These are phyloP conservation scores for Leiothrix lutea DNA, from an alignment of 2,113 vertebrate species.

Conservation along the genomic window DNA sequence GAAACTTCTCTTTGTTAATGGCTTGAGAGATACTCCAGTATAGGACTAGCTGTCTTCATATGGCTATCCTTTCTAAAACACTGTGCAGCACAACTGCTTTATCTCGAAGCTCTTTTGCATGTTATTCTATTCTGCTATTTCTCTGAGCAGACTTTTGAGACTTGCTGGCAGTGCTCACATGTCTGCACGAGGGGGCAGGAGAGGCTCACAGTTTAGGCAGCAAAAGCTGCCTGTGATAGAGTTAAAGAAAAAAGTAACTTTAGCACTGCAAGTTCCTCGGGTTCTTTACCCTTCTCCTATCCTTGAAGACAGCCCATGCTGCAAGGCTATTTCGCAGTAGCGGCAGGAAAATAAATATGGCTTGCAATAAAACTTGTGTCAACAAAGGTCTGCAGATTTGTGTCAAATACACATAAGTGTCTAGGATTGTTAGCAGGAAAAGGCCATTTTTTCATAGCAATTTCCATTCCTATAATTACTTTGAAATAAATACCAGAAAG, in stretches of 20 bases:
- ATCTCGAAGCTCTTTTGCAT: not conserved
- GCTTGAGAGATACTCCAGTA: not conserved
- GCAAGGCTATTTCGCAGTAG: not conserved
- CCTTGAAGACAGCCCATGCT: not conserved
- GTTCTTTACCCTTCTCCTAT: not conserved
- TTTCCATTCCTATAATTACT: constrained; percentile 35
- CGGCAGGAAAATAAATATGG: not conserved
- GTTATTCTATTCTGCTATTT: not conserved
- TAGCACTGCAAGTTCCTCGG: not conserved
- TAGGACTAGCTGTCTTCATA: not conserved
- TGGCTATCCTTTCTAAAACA: not conserved
- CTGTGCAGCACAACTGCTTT: not conserved
- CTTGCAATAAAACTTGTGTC: not conserved
- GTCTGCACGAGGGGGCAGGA: constrained; percentile 77
- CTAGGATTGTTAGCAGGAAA: not conserved
- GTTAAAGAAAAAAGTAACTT: not conserved
- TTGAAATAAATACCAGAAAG: constrained; percentile 30
- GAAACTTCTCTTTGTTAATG: not conserved
- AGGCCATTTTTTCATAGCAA: not conserved
- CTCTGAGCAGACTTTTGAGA: not conserved
- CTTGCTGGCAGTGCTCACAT: constrained; percentile 43
- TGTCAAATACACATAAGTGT: not conserved
- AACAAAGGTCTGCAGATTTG: constrained; percentile 2
- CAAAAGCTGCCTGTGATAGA: not conserved
- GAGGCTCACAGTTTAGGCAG: constrained; percentile 62